phyloP scores from a whole-genome alignment of 2,113 vertebrate genomes.

The Labeo catla region DNA sequence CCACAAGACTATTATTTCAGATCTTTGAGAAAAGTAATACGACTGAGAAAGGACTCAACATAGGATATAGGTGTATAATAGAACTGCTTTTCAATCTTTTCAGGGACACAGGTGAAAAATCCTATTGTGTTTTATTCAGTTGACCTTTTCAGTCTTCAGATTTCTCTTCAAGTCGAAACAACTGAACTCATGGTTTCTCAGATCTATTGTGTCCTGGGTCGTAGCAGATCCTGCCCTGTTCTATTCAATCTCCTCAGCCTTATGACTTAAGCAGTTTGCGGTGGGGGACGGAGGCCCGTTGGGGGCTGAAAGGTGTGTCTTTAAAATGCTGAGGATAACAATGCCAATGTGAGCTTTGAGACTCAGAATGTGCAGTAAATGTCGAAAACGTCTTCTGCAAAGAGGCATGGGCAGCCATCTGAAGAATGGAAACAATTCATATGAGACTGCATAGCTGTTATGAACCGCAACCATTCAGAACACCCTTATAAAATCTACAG shows the following conservation, averaged over 20 bases:
- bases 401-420: not conserved
- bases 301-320: not conserved
- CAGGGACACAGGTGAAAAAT: constrained; percentile 25
- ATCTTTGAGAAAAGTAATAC: not conserved
- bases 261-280: not conserved
- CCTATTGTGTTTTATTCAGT: constrained; percentile 12
- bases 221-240: constrained; percentile 5
- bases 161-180: not conserved
- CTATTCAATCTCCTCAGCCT: constrained; percentile 11
- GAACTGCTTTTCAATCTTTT: constrained; percentile 32
- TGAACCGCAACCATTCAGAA: not conserved
- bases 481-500: not conserved
- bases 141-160: constrained; percentile 17
- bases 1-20: not conserved
- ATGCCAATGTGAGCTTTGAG: not conserved
- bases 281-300: not conserved
- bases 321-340: constrained; percentile 1
- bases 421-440: not conserved
- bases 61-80: constrained; percentile 16
- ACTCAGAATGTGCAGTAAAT: not conserved
- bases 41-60: not conserved
- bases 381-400: not conserved
- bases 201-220: constrained; percentile 8
- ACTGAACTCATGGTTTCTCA: not conserved
- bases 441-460: not conserved